phyloP scores from a whole-genome alignment of 2,113 vertebrate species.

The Piprites chloris region DNA sequence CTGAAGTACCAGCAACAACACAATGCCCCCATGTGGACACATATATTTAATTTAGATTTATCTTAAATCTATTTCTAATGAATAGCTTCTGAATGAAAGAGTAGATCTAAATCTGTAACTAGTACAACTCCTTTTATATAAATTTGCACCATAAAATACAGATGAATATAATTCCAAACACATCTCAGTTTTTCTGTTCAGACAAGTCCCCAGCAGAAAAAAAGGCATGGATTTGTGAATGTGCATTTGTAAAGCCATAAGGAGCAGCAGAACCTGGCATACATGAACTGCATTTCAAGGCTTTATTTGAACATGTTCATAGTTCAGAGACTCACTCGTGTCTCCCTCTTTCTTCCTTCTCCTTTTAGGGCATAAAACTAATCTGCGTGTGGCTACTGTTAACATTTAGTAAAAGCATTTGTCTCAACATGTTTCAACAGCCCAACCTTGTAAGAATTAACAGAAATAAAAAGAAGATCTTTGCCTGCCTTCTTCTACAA shows the following conservation, averaged over 20 bases:
- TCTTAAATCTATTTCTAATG: not conserved
- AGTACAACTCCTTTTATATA: not conserved
- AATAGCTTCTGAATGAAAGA: not conserved
- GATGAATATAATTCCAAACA: not conserved
- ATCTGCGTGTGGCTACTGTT: not conserved
- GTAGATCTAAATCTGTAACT: not conserved
- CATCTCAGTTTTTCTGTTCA: not conserved
- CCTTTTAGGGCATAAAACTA: not conserved
- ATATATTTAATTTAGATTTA: not conserved
- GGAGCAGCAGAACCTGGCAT: not conserved
- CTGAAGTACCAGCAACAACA: constrained; percentile 19
- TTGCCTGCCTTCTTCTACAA: not conserved
- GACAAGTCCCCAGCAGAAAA: not conserved
- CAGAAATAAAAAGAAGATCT: not conserved
- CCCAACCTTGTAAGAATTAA: not conserved
- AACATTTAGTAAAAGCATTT: not conserved
- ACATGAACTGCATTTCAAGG: not conserved
- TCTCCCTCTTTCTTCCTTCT: not conserved
- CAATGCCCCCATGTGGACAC: constrained; percentile 55
- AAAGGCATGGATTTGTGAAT: not conserved
- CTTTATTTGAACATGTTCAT: not conserved
- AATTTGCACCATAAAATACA: not conserved
- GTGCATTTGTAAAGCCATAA: not conserved
- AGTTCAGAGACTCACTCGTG: not conserved
- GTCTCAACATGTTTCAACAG: not conserved